These are phyloP conservation scores for Lethenteron camtschaticum DNA, from an alignment of 2,113 vertebrate genomes.

Conservation along the genomic window DNA sequence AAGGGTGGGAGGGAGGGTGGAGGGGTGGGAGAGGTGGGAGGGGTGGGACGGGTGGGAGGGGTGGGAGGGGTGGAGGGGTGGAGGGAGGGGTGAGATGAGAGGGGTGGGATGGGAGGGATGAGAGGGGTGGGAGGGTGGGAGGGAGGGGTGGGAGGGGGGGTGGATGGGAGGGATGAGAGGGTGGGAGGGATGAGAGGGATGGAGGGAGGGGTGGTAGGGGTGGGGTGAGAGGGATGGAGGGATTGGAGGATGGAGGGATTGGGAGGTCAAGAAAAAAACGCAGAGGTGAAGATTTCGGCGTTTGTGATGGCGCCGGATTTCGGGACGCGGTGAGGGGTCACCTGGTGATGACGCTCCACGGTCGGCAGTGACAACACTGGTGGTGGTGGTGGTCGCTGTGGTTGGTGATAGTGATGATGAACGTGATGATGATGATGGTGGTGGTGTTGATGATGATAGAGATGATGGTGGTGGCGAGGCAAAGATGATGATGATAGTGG, in stretches of 20 bases:
- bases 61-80: neutral
- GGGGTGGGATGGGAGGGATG: neutral
- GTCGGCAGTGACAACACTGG: too few relatives aligned
- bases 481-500: too few relatives aligned
- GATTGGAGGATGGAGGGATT: neutral
- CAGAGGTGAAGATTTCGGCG: neutral
- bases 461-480: too few relatives aligned
- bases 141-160: neutral
- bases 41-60: neutral
- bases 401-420: too few relatives aligned
- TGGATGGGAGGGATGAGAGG: neutral
- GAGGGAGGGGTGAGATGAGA: neutral
- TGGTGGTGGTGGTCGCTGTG: too few relatives aligned
- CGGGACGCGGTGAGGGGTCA: neutral
- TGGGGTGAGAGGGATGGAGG: neutral
- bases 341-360: too few relatives aligned
- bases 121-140: neutral
- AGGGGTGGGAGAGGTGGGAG: neutral
- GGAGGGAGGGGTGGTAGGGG: neutral
- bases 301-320: neutral
- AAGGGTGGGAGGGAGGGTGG: neutral
- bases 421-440: too few relatives aligned
- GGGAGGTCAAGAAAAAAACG: neutral
- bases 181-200: neutral
- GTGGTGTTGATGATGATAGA: too few relatives aligned